Percentiles rank a stretch among this genome's conserved stretches.
phyloP scores from a whole-genome alignment of 2,797 vertebrate species.

The Scyliorhinus canicula region DNA sequence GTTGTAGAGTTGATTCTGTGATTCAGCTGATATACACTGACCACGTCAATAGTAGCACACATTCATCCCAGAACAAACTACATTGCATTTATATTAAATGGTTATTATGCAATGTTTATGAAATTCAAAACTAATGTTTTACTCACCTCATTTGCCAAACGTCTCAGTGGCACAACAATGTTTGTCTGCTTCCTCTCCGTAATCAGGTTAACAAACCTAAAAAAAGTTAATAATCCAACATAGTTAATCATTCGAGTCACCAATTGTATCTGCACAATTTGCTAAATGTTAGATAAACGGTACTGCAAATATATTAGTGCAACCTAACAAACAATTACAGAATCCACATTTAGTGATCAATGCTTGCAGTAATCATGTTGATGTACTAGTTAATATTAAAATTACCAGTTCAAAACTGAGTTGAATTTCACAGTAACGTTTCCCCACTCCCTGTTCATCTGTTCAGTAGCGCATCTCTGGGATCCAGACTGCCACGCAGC shows the following conservation, averaged over 20 bases:
- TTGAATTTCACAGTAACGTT: neutral
- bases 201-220: slow-evolving; percentile 86
- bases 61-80: neutral
- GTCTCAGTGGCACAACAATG: slow-evolving; percentile 65
- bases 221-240: neutral
- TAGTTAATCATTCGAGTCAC: neutral
- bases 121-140: neutral
- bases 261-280: neutral
- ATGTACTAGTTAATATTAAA: neutral
- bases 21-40: neutral
- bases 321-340: neutral
- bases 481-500: no score
- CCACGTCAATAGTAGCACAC: neutral
- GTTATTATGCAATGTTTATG: neutral
- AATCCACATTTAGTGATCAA: neutral
- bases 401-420: neutral
- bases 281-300: neutral
- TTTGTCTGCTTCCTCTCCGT: slow-evolving; percentile 79
- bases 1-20: neutral
- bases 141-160: slow-evolving; percentile 72
- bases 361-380: neutral
- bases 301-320: neutral
- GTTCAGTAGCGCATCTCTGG: neutral
- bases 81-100: neutral
- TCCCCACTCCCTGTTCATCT: neutral